Evolutionary conservation across 2,113 vertebrate species (phyloP).

Genomic region (Mormyrus iriodes): DNA sequence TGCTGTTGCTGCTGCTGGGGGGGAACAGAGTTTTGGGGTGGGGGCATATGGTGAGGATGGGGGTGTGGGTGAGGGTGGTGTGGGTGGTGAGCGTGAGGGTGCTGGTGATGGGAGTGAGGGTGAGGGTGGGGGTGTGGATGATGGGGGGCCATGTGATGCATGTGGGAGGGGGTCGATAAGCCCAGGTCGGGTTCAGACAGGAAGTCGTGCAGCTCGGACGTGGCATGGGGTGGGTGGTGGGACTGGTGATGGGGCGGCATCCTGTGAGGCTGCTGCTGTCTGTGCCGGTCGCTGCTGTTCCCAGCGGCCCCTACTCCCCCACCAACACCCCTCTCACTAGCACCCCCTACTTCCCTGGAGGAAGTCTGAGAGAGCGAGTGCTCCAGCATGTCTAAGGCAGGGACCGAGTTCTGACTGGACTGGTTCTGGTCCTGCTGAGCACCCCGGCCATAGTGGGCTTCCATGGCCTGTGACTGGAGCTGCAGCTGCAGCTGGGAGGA

Average conservation of each 20-base stretch:
- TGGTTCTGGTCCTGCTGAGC: constrained; percentile 60
- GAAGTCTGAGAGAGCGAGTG: constrained; percentile 64
- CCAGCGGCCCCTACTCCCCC: constrained; percentile 38
- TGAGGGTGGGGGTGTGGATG: constrained; percentile 54
- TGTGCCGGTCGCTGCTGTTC: constrained; percentile 47
- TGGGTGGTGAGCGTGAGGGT: constrained; percentile 19
- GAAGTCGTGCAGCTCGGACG: constrained; percentile 65
- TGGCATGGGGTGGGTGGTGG: constrained; percentile 52
- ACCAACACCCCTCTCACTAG: constrained; percentile 50
- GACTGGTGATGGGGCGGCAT: constrained; percentile 55
- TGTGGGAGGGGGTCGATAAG: constrained; percentile 55
- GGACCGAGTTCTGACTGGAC: constrained; percentile 59
- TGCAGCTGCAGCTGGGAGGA: constrained; percentile 76
- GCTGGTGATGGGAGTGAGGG: constrained; percentile 55
- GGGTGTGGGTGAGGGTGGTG: constrained; percentile 37
- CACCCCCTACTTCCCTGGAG: constrained; percentile 48
- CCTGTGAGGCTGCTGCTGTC: constrained; percentile 57
- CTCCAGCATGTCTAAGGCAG: constrained; percentile 68
- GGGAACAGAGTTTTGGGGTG: constrained; percentile 46
- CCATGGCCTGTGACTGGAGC: constrained; percentile 73
- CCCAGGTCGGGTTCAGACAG: constrained; percentile 62
- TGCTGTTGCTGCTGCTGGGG: constrained; percentile 42
- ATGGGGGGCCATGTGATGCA: constrained; percentile 63
- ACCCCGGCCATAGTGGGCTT: constrained; percentile 72
- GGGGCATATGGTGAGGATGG: constrained; percentile 56